Evolutionary conservation across 1,140 invertebrate genomes (phyloP).

Genomic region (Lepidurus apus): DNA sequence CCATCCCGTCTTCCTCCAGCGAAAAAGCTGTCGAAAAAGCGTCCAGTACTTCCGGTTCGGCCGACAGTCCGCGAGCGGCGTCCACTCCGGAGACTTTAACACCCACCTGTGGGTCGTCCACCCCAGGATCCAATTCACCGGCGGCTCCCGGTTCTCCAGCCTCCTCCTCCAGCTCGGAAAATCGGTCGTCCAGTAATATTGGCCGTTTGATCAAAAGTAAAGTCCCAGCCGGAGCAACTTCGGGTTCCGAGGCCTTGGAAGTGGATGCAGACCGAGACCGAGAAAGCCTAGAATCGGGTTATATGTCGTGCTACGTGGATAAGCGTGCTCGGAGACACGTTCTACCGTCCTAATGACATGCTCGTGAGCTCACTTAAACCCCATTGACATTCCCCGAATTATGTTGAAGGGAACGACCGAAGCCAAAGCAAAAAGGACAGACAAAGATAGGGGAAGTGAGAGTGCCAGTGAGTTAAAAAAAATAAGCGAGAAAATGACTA

Average conservation of each 20-base stretch:
- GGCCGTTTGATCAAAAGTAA: not conserved
- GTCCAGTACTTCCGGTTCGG: not conserved
- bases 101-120: not conserved
- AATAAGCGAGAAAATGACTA: not conserved
- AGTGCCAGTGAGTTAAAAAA: not conserved
- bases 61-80: not conserved
- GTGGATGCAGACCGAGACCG: constrained; percentile 10
- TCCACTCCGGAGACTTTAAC: not conserved
- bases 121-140: constrained; percentile 11
- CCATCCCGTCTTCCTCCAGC: not conserved
- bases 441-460: not conserved
- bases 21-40: not conserved
- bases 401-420: not conserved
- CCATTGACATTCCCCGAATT: not conserved
- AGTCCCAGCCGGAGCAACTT: not conserved
- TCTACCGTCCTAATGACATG: not conserved
- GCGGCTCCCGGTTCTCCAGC: constrained; percentile 24
- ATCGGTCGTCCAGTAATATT: not conserved
- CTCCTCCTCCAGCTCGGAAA: not conserved
- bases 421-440: not conserved
- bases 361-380: not conserved
- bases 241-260: not conserved
- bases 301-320: not conserved
- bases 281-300: not conserved
- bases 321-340: constrained; percentile 2